Percentiles rank a stretch among this genome's conserved stretches.
These are phyloP conservation scores for Gephyroberyx darwinii DNA, from an alignment of 2,797 vertebrate species.

Conservation along the genomic window DNA sequence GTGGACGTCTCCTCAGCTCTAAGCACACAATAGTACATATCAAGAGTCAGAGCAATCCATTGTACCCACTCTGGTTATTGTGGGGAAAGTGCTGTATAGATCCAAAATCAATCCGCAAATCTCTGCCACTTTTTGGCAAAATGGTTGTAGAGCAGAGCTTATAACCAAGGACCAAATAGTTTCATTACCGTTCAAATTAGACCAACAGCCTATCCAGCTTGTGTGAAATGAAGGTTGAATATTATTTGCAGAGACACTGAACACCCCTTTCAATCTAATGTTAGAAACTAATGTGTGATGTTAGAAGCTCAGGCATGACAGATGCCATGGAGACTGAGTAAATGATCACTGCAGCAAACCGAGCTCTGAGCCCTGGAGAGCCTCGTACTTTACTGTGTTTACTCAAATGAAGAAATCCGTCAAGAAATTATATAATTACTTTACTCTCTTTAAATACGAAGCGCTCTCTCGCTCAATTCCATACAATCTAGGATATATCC, in stretches of 20 bases:
- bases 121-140: conserved; percentile 5
- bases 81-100: conserved; percentile 22
- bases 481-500: conserved; percentile 58
- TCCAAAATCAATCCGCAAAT: conserved; percentile 39
- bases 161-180: conserved; percentile 28
- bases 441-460: conserved; percentile 72
- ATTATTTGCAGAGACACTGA: conserved; percentile 23
- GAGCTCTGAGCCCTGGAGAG: conserved; percentile 25
- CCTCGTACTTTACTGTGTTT: conserved; percentile 53
- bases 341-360: conserved; percentile 30
- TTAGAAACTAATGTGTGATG: conserved; percentile 18
- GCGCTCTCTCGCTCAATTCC: conserved; percentile 46
- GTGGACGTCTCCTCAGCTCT: conserved; percentile 13
- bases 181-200: conserved; percentile 21
- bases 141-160: conserved; percentile 9
- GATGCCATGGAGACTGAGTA: conserved; percentile 39
- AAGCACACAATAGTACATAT: conserved; percentile 33
- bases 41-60: conserved; percentile 23
- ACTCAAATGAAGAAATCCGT: conserved; percentile 66
- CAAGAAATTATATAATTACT: conserved; percentile 66
- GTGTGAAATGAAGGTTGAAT: conserved; percentile 1
- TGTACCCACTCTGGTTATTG: conserved; percentile 6
- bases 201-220: neutral
- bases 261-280: conserved; percentile 35
- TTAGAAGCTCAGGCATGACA: conserved; percentile 25